Base-by-base conservation (phyloP, 2,113 vertebrate species). In the Diglossa brunneiventris region DNA sequence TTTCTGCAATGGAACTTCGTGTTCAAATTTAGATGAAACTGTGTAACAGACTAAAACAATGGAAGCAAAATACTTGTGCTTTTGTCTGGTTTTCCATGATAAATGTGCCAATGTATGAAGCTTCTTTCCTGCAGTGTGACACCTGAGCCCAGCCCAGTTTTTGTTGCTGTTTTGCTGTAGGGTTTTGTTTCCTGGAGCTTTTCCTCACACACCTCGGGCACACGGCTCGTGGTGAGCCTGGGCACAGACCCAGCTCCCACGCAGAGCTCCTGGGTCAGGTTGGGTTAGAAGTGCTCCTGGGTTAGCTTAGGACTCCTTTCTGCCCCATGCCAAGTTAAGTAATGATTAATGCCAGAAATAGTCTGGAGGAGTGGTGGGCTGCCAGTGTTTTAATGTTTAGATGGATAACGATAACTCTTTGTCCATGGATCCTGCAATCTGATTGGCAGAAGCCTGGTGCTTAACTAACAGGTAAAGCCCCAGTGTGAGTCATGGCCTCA, bases 171-270 rank as follows among this genome's bases (percentile, higher is more conserved):
- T 58, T 42, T 78, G 33, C 42, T 5, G 1, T 3, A 19, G 50
- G 17, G 7, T 70, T 81, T 58, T 81, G 37, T 72, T 75, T 78
- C 72, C 46, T 9, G 23, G 22, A 64, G 37, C 67, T 27, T 55
- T 53, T 81, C n/a, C 30, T 62, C 0, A 0, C 22, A 16, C 3
- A 2, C 30, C 39, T 31, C 1, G 27, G 24, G 44, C 20, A 4
- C 5, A 9, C 0, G 0, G 19, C 15, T 23, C 10, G n/a, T 18
- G 50, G 22, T 50, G 1, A 7, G 67, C 27, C 44, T 46, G 73
- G 61, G 13, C 66, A 10, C 33, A 16, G 49, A 24, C 15, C 27
- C 5, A 69, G 11, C 37, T 46, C 58, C n/a, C 23, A 1, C 1
- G 3, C 12, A 14, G 23, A 21, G 19, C 5, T 81, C 4, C 3